phyloP scores from a whole-genome alignment of 2,797 vertebrate genomes.

The Poeciliopsis turneri region DNA sequence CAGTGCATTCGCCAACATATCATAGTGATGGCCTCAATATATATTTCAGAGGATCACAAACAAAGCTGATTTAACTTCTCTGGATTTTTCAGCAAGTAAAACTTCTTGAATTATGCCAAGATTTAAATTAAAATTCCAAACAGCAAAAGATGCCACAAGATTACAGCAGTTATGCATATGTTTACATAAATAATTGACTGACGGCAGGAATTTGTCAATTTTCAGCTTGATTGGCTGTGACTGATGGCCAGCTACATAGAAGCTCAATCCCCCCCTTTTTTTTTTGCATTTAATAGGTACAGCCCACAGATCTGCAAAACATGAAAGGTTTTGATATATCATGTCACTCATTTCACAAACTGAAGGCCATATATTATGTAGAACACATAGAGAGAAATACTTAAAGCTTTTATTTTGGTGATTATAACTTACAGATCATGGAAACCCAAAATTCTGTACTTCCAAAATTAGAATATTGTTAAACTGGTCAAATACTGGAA shows the following conservation, averaged over 20 bases:
- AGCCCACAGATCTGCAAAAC: neutral
- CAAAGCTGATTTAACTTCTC: neutral
- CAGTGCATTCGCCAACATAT: constrained; percentile 27
- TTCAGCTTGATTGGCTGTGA: neutral
- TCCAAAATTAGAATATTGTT: neutral
- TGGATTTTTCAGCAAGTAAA: neutral
- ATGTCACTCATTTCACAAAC: neutral
- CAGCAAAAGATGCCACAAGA: neutral
- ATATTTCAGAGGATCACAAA: neutral
- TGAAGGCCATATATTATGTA: neutral
- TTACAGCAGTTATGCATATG: neutral
- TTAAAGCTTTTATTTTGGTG: neutral
- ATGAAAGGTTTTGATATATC: neutral
- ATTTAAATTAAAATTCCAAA: neutral
- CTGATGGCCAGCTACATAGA: neutral
- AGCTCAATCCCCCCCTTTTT: neutral
- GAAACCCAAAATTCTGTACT: neutral
- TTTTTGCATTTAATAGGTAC: neutral
- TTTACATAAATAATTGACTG: neutral
- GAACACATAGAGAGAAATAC: neutral
- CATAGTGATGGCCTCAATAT: constrained; percentile 25
- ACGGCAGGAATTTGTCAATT: neutral
- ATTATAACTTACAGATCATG: neutral
- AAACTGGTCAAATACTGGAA: neutral
- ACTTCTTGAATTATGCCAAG: neutral